Base-by-base conservation (phyloP, 2,797 vertebrate genomes). In the Numenius phaeopus region DNA sequence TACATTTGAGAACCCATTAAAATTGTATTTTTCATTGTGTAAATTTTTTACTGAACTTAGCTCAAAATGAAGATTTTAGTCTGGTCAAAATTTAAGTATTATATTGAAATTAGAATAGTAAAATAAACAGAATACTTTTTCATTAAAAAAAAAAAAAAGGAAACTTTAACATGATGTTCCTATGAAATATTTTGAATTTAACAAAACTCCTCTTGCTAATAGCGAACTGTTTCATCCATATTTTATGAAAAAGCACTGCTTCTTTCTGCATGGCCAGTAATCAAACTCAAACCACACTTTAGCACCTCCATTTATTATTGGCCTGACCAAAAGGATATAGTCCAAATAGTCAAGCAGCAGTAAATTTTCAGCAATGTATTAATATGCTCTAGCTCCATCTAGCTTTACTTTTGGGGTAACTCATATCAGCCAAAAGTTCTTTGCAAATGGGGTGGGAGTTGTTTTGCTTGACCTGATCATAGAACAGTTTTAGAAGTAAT, bases 371-470 rank as follows among this genome's bases (percentile, higher is more conserved):
- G 24, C 29, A 69, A 54, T 83, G 80, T 67, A 95, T 96, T 71
- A 58, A 71, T 94, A 97, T 97, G 87, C 80, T 97, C 70, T 98
- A 97, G 97, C 97, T 97, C 98, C 97, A 98, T 95, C 98, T 98
- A 98, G 98, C 97, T 97, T 92, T 94, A 94, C 37, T 72, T 93
- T 73, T 54, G 54, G 57, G 17, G 29, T 75, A 92, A 62, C 22
- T 92, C 5, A 4, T 39, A 70, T 32, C 6, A 75, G 32, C 34
- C 12, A 59, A 58, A 82, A 39, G 2, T 14, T 70, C 27, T 70
- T 49, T 78, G 40, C 10, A 66, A 59, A 76, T 47, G 20, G 7
- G 3, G 13, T 64, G 4, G 5, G 14, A 70, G 5, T 15, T 77
- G 5, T 57, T 81, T 39, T 83, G 7, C 37, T 39, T 54, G 22